Evolutionary conservation across 2,888 invertebrate genomes (phyloP).

Genomic region (Physocephala rufipes): DNA sequence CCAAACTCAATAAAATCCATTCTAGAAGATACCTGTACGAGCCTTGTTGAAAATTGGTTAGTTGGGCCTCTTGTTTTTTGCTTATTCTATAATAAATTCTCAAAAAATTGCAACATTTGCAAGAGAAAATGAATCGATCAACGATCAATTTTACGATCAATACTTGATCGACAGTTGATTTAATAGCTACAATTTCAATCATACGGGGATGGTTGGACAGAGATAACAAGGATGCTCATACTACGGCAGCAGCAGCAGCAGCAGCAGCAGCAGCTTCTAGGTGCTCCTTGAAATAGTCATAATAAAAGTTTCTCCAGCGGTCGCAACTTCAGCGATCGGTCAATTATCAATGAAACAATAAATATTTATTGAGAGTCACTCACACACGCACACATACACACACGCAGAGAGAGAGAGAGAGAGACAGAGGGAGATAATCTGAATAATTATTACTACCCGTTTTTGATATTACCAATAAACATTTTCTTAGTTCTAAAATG

Average conservation of each 20-base stretch:
- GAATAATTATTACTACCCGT: not conserved
- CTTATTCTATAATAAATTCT: not conserved
- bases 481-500: not conserved
- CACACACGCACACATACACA: too few relatives aligned
- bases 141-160: not conserved
- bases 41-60: slow-evolving; percentile 1
- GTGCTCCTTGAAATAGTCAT: too few relatives aligned
- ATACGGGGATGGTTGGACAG: not conserved
- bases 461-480: not conserved
- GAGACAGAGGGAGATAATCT: not conserved
- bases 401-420: too few relatives aligned
- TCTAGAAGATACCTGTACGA: slow-evolving; percentile 8
- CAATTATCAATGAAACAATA: too few relatives aligned
- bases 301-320: too few relatives aligned
- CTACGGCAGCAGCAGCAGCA: too few relatives aligned
- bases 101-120: slow-evolving; percentile 1
- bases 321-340: too few relatives aligned
- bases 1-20: not conserved
- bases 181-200: not conserved
- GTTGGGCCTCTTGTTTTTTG: not conserved
- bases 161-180: slow-evolving; percentile 1
- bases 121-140: too few relatives aligned
- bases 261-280: too few relatives aligned
- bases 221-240: not conserved
- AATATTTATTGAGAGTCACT: too few relatives aligned